Evolutionary conservation across 2,797 vertebrate species (phyloP), one percentile per base, ranked within the genome.

Genomic region (Typhlichthys subterraneus): DNA sequence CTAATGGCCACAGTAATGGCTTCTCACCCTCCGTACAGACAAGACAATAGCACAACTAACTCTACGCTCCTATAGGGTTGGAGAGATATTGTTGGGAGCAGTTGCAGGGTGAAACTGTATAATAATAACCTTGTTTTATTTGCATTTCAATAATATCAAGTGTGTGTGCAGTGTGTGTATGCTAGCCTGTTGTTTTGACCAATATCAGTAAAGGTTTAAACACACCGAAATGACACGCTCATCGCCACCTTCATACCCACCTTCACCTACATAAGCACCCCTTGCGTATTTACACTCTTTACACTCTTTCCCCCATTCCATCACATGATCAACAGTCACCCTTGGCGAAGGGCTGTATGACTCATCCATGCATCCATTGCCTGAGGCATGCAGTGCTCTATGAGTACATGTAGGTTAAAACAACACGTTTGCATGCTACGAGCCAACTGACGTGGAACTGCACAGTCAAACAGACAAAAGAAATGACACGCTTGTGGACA

Each of bases 391-490:
- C 31, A 48, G 31, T 31, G 23, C 45, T 5, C 46, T 14, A 5
- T 9, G 38, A 65, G 51, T 14, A 45, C 45, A 54, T 48, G 23
- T 31, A 59, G 65, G 75, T 72, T 69, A 70, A 75, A 84, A 73
- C 55, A 64, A 70, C 80, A 78, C 74, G 72, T 84, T 83, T 80
- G 68, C 17, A 13, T 68, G 23, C 23, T 23, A 23, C 23, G 3
- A 23, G 23, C 3, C 23, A 79, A 45, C 64, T 75, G 68, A 73
- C 57, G 67, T 50, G 15, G 57, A 75, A 72, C 66, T 71, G 65
- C 53, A 63, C 53, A 17, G 59, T 38, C 33, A 38, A 38, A 38
- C 33, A 38, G 8, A 38, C 33, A 38, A 8, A 38, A 8, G 6
- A 38, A 38, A 38, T 38, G 8, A 8, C 33, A 38, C 33, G 33